Percentiles rank a stretch among this genome's conserved stretches.
Conservation (phyloP, 1,140 invertebrate species). For the Heliothis virescens region DNA sequence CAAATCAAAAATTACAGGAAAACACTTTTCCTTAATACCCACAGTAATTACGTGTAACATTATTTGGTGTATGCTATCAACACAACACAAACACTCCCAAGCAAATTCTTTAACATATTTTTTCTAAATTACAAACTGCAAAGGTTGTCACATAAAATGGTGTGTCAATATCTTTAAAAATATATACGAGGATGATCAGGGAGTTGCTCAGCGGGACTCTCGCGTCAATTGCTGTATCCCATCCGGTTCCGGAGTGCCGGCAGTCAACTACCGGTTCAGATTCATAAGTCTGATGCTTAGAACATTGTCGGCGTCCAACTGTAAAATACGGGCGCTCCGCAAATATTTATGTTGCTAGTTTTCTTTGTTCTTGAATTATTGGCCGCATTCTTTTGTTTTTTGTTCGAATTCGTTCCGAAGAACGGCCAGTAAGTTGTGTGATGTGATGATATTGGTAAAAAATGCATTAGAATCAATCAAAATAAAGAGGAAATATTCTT, state of each 20-base stretch:
- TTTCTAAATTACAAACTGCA: constrained; percentile 26
- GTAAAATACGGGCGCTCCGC: constrained; percentile 60
- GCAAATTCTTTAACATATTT: not conserved
- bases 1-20: too few relatives aligned
- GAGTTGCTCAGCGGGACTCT: constrained; percentile 60
- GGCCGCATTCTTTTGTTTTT: constrained; percentile 8
- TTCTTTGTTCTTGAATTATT: constrained; percentile 42
- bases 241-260: constrained; percentile 73
- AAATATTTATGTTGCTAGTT: constrained; percentile 57
- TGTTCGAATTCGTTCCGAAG: too few relatives aligned
- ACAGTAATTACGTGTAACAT: too few relatives aligned
- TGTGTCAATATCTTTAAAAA: constrained; percentile 50
- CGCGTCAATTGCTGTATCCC: constrained; percentile 73
- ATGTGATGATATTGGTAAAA: too few relatives aligned
- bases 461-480: too few relatives aligned
- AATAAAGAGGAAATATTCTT: too few relatives aligned
- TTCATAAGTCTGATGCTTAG: constrained; percentile 65
- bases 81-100: not conserved
- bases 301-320: constrained; percentile 59
- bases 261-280: constrained; percentile 63
- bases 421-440: too few relatives aligned
- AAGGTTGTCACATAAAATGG: constrained; percentile 38
- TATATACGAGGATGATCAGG: constrained; percentile 42
- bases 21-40: too few relatives aligned
- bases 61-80: not conserved